A percentile compares a stretch with the other conserved stretches of the same genome.
Evolutionary conservation across 2,888 invertebrate genomes (phyloP).

Genomic region (Subacronicta megacephala): DNA sequence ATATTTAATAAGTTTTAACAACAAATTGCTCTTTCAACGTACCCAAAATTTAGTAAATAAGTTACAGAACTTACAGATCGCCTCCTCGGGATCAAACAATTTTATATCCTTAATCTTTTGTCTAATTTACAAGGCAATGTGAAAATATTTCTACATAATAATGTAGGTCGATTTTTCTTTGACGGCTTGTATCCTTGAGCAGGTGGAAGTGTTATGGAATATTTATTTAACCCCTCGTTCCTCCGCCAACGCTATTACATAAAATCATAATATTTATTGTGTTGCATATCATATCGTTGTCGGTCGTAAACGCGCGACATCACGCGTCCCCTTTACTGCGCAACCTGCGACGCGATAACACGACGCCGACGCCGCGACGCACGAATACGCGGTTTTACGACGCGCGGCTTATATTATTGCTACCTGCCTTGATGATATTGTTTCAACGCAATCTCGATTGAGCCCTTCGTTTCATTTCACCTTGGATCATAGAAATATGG

Average conservation of each 20-base stretch:
- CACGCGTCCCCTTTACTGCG: conserved; percentile 21
- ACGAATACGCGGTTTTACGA: conserved; percentile 36
- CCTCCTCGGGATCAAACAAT: too few species aligned
- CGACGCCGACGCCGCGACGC: conserved; percentile 20
- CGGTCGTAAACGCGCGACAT: conserved; percentile 40
- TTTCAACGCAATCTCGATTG: conserved; percentile 44
- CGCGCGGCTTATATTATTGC: conserved; percentile 36
- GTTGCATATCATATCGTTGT: conserved; percentile 24
- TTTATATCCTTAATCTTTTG: too few species aligned
- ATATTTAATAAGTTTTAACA: too few species aligned
- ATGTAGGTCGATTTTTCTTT: too few species aligned
- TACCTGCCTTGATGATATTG: conserved; percentile 38
- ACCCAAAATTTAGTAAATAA: too few species aligned
- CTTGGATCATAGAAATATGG: conserved; percentile 20
- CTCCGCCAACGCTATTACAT: conserved; percentile 4
- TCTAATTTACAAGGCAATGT: too few species aligned
- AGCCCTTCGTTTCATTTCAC: conserved; percentile 27
- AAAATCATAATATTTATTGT: conserved; percentile 31
- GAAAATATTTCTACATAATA: too few species aligned
- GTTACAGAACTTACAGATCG: too few species aligned
- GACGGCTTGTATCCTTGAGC: too few species aligned
- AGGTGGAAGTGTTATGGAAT: background rate
- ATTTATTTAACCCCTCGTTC: background rate
- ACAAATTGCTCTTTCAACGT: too few species aligned
- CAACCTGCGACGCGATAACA: conserved; percentile 33